phyloP scores from a whole-genome alignment of 1,140 invertebrate species.

The Lysiphlebus fabarum region DNA sequence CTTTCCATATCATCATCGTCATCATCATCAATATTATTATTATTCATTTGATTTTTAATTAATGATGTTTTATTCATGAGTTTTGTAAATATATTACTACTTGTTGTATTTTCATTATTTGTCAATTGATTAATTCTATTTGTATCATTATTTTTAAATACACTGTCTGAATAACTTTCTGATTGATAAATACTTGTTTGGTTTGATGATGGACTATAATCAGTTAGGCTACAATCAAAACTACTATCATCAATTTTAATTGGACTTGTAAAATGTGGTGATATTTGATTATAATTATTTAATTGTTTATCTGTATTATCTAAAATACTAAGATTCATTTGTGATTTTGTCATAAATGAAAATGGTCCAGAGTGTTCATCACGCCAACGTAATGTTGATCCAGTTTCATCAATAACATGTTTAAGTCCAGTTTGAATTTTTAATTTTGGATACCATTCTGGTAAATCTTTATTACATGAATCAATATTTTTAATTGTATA shows the following conservation, averaged over 20 bases:
- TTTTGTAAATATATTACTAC: slow-evolving; percentile 46
- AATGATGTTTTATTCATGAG: slow-evolving; percentile 48
- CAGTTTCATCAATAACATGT: slow-evolving; percentile 58
- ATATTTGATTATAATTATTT: slow-evolving; percentile 34
- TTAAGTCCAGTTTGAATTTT: slow-evolving; percentile 57
- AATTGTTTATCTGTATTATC: slow-evolving; percentile 35
- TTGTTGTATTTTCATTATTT: slow-evolving; percentile 24
- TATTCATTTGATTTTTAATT: slow-evolving; percentile 40
- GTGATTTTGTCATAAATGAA: slow-evolving; percentile 74
- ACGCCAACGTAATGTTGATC: slow-evolving; percentile 57
- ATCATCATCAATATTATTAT: no score
- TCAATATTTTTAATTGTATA: slow-evolving; percentile 58
- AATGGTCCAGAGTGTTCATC: slow-evolving; percentile 79
- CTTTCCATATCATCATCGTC: slow-evolving; percentile 46
- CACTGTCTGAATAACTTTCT: slow-evolving; percentile 41
- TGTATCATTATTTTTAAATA: slow-evolving; percentile 39
- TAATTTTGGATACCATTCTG: slow-evolving; percentile 53
- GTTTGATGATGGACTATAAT: slow-evolving; percentile 41
- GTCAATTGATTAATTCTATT: slow-evolving; percentile 32
- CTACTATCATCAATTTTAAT: slow-evolving; percentile 38
- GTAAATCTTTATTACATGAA: slow-evolving; percentile 37
- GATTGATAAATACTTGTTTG: slow-evolving; percentile 42
- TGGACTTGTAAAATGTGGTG: slow-evolving; percentile 39
- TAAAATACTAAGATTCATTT: slow-evolving; percentile 66
- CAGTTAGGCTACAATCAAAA: slow-evolving; percentile 34